Base-by-base conservation (phyloP, 2,888 invertebrate species). In the Leptopilina syphax region DNA sequence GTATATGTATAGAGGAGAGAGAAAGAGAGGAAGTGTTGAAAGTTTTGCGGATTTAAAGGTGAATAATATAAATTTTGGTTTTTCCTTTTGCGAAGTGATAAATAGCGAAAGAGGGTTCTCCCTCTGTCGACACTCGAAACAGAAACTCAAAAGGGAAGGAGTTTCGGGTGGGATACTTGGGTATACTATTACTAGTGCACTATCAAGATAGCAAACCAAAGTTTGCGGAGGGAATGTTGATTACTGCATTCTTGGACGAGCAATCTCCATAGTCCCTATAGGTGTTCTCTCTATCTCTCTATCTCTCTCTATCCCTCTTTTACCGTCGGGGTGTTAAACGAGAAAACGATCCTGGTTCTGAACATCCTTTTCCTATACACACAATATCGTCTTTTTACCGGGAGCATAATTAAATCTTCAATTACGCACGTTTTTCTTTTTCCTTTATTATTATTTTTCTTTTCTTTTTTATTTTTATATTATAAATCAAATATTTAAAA, bases 191-290 rank as follows among this genome's bases (percentile, higher is more conserved):
- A 57, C 73, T 73, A 73, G 57, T 73, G 57, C 73, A 73, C 57
- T 73, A 73, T 73, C 73, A 73, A 73, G 70, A 73, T 73, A 73
- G 70, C 57, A 73, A 68, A 50, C 70, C 54, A 73, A 73, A 65
- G 27, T 73, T 73, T 73, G 57, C 57, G n/a, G 73, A 57, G 57
- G 57, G 57, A 73, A 73, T 73, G 73, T 73, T 73, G 73, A 73
- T 73, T 73, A 54, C 57, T 50, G 73, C 73, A 73, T 73, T 73
- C 73, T 73, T 57, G 70, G 70, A 70, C 50, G 70, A 70, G 70
- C 54, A 34, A 54, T 54, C 70, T 70, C 54, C 70, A 70, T 70
- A 70, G 27, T 54, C 27, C 50, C 70, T 70, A 70, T 54, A 68
- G 44, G 8, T 7, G 44, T 8, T 27, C 54, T 54, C 73, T n/a